These are phyloP conservation scores for Philhelius pedissequus DNA, from an alignment of 2,888 invertebrate species.

Conservation along the genomic window DNA sequence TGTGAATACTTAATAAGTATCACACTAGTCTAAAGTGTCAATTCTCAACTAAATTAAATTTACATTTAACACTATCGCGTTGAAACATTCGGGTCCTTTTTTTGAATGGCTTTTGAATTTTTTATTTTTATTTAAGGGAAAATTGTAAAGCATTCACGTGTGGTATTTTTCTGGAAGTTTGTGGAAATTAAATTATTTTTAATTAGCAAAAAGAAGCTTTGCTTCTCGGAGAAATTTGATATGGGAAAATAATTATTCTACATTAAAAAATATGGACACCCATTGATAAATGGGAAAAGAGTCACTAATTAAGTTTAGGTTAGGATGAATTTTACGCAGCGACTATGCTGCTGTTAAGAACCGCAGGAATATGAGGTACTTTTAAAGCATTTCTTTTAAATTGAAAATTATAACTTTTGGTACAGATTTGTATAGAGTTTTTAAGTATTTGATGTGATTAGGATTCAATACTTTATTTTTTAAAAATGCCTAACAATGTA, in stretches of 20 bases:
- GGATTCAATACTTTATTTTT: no score
- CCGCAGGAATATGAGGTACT: no score
- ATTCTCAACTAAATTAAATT: not conserved
- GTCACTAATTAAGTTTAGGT: not conserved
- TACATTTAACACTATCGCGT: not conserved
- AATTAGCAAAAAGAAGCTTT: not conserved
- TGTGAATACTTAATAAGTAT: no score
- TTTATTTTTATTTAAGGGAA: not conserved
- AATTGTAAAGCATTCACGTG: constrained; percentile 35
- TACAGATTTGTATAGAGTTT: no score
- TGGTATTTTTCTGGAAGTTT: not conserved
- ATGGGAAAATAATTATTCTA: not conserved
- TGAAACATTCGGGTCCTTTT: not conserved
- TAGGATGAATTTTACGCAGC: no score
- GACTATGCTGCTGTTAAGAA: no score
- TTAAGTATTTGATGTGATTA: no score
- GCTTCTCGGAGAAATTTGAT: not conserved
- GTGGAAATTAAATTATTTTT: constrained; percentile 12
- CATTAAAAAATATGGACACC: not conserved
- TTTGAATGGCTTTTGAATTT: no score
- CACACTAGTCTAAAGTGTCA: no score
- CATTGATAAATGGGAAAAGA: not conserved
- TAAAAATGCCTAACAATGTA: no score
- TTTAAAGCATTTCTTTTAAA: no score
- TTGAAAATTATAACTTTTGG: no score